Percentiles rank a stretch among this genome's conserved stretches.
Evolutionary conservation across 1,140 invertebrate genomes (phyloP).

Genomic region (Asbolus verrucosus): DNA sequence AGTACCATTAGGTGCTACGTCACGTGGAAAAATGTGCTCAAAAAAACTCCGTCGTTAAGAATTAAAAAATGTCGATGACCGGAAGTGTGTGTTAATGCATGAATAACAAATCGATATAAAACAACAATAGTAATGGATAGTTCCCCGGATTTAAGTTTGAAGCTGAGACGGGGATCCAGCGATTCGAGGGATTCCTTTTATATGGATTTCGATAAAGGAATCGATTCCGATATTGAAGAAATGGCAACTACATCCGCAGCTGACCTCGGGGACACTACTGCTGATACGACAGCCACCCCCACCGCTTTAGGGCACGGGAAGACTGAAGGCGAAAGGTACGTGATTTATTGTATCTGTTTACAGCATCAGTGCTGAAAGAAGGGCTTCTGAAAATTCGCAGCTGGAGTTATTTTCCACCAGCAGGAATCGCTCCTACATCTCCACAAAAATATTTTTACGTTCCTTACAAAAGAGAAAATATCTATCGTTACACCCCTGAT

Average conservation of each 20-base stretch:
- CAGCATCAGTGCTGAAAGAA: slow-evolving; percentile 13
- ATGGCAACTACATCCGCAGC: slow-evolving; percentile 73
- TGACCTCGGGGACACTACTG: slow-evolving; percentile 62
- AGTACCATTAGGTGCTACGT: slow-evolving; percentile 29
- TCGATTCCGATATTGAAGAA: slow-evolving; percentile 89
- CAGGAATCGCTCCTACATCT: no score
- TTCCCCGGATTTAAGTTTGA: slow-evolving; percentile 85
- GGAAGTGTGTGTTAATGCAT: slow-evolving; percentile 4
- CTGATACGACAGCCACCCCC: slow-evolving; percentile 68
- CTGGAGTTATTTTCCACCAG: no score
- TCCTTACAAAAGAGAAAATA: no score
- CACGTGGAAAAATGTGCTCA: slow-evolving; percentile 10
- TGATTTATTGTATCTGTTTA: slow-evolving; percentile 15
- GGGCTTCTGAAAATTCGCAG: neutral
- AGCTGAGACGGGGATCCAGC: slow-evolving; percentile 83
- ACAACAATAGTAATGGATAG: slow-evolving; percentile 75
- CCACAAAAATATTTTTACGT: no score
- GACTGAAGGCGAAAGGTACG: slow-evolving; percentile 54
- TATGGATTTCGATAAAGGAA: slow-evolving; percentile 89
- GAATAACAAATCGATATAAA: slow-evolving; percentile 9
- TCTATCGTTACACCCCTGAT: no score
- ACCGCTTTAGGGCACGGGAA: slow-evolving; percentile 64
- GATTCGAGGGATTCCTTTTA: slow-evolving; percentile 89
- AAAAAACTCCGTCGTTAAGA: slow-evolving; percentile 5
- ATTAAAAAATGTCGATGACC: no score